Evolutionary conservation across 2,888 invertebrate species (phyloP).

Genomic region (Eilema griseolum): DNA sequence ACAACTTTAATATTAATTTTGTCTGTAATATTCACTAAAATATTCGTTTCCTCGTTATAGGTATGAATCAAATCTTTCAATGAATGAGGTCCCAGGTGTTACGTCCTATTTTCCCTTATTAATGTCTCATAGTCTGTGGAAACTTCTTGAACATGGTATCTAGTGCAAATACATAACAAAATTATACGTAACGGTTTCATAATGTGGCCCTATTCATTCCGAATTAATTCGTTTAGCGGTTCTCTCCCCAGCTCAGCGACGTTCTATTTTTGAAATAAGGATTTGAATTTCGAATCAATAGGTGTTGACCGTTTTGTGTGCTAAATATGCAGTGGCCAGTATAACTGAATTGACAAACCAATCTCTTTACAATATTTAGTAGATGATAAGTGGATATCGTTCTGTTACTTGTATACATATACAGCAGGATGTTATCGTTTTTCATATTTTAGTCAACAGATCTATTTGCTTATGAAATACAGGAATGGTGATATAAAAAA

Average conservation of each 20-base stretch:
- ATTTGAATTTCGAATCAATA: conserved; percentile 74
- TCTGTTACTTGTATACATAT: conserved; percentile 42
- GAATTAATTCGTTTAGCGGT: conserved; percentile 59
- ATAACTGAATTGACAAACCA: conserved; percentile 53
- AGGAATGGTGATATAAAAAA: not conserved
- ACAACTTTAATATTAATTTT: not conserved
- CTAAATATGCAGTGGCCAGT: conserved; percentile 71
- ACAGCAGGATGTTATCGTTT: conserved; percentile 38
- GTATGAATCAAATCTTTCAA: not conserved
- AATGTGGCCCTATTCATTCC: conserved; percentile 35
- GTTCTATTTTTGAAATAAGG: conserved; percentile 62
- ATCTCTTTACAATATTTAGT: conserved; percentile 64
- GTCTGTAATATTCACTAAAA: not conserved
- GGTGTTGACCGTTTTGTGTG: conserved; percentile 65
- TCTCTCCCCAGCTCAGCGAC: conserved; percentile 45
- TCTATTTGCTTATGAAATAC: not conserved
- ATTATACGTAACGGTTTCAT: conserved; percentile 29
- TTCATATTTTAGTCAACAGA: not conserved
- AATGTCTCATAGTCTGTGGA: not conserved
- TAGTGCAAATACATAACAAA: conserved; percentile 10
- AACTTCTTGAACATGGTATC: not conserved
- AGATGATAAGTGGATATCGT: conserved; percentile 58
- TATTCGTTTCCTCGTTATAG: not conserved
- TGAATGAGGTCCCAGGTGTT: conserved; percentile 6
- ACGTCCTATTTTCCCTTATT: conserved; percentile 8